These are phyloP conservation scores for Oncorhynchus nerka DNA, from an alignment of 2,113 vertebrate species.

Conservation along the genomic window DNA sequence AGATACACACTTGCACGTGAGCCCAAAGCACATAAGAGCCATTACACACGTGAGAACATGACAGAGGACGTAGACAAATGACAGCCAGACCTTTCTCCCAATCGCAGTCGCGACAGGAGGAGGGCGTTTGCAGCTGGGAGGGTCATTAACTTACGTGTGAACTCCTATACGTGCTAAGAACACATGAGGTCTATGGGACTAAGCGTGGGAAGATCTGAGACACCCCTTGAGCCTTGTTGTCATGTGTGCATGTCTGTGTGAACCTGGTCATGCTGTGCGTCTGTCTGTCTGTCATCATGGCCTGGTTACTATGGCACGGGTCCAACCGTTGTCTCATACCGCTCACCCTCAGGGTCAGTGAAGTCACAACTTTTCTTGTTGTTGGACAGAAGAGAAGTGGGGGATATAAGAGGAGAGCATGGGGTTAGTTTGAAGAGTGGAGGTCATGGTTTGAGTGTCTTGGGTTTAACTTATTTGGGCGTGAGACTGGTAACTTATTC, in stretches of 20 bases:
- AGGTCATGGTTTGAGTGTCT: slow-evolving; percentile 24
- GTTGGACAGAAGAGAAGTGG: not conserved
- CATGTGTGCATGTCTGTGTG: not conserved
- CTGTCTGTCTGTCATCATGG: not conserved
- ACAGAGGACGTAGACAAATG: not conserved
- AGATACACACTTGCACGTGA: too few species aligned
- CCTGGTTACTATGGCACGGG: not conserved
- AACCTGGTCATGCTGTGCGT: not conserved
- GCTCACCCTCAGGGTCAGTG: not conserved
- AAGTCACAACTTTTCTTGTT: not conserved
- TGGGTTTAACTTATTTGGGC: slow-evolving; percentile 22
- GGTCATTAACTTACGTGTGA: not conserved
- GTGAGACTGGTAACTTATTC: slow-evolving; percentile 29
- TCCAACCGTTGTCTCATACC: not conserved
- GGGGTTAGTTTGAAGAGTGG: not conserved
- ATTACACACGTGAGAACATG: not conserved
- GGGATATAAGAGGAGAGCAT: not conserved
- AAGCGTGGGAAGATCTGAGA: not conserved
- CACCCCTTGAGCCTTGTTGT: not conserved
- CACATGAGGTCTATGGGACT: not conserved
- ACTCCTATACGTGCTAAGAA: not conserved
- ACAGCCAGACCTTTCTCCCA: not conserved
- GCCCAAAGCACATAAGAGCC: not conserved
- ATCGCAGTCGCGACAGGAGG: not conserved
- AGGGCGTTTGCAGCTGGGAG: not conserved